These are phyloP conservation scores for Cremastinae sp. DNA, from an alignment of 2,888 invertebrate genomes.

Conservation along the genomic window DNA sequence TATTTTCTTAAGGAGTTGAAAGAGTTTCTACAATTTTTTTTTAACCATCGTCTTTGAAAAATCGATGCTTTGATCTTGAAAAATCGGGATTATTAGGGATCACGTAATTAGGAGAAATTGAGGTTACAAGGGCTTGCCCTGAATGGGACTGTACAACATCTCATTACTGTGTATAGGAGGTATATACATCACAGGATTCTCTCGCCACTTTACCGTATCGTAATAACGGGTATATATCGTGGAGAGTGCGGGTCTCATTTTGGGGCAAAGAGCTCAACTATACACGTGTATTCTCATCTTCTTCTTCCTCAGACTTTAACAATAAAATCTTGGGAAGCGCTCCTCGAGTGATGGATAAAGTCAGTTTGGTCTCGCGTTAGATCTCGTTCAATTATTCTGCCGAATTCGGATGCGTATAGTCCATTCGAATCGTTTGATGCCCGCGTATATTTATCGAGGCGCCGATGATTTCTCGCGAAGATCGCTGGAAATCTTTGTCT, in stretches of 20 bases:
- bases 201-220: slow-evolving; percentile 23
- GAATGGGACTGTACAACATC: slow-evolving; percentile 33
- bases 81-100: no score
- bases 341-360: slow-evolving; percentile 26
- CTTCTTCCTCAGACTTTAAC: background rate
- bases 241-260: slow-evolving; percentile 34
- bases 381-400: slow-evolving; percentile 26
- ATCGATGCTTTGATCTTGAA: no score
- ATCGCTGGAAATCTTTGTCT: slow-evolving; percentile 41
- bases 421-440: slow-evolving; percentile 37
- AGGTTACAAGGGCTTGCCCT: background rate
- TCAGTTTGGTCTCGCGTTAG: background rate
- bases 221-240: slow-evolving; percentile 51
- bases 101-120: background rate
- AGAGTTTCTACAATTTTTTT: no score
- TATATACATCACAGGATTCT: slow-evolving; percentile 8
- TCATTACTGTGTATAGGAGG: slow-evolving; percentile 3
- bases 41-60: no score
- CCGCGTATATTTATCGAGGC: slow-evolving; percentile 47
- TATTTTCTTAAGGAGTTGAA: no score
- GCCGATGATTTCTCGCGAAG: slow-evolving; percentile 44
- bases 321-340: slow-evolving; percentile 37
- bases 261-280: slow-evolving; percentile 50
- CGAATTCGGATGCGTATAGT: slow-evolving; percentile 15
- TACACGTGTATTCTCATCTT: slow-evolving; percentile 24